Percentiles rank a stretch among this genome's conserved stretches.
Conservation (phyloP, 2,113 vertebrate genomes). For the Psilopogon haemacephalus region DNA sequence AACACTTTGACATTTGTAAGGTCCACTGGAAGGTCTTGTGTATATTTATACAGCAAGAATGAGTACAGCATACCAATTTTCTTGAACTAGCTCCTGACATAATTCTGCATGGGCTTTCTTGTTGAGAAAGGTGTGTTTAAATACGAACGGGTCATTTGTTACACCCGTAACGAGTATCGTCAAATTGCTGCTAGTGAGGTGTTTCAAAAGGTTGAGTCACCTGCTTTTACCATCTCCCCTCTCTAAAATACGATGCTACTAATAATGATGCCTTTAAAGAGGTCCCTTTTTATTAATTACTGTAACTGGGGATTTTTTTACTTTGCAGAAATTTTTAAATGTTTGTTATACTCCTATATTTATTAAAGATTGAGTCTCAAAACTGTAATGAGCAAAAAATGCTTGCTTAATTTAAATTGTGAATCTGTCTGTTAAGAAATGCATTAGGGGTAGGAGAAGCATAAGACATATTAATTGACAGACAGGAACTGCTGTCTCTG, state of each 20-base stretch:
- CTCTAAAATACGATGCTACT: background rate
- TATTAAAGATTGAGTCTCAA: constrained; percentile 90
- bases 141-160: background rate
- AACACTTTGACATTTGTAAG: constrained; percentile 86
- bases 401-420: constrained; percentile 99
- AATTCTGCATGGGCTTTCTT: constrained; percentile 33
- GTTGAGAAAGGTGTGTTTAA: background rate
- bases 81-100: constrained; percentile 55
- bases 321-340: constrained; percentile 81
- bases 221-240: constrained; percentile 24
- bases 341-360: constrained; percentile 86
- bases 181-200: constrained; percentile 72
- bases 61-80: constrained; percentile 76
- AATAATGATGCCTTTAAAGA: background rate
- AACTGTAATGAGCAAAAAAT: constrained; percentile 95
- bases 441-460: constrained; percentile 98
- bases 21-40: constrained; percentile 82
- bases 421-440: constrained; percentile 98
- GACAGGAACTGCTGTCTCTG: constrained; percentile 99
- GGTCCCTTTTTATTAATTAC: constrained; percentile 78
- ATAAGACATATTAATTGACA: constrained; percentile 99
- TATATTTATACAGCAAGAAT: constrained; percentile 79
- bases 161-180: background rate
- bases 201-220: constrained; percentile 51
- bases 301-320: constrained; percentile 81